phyloP scores from a whole-genome alignment of 2,113 vertebrate genomes.

The Phrynosoma blainvillii region DNA sequence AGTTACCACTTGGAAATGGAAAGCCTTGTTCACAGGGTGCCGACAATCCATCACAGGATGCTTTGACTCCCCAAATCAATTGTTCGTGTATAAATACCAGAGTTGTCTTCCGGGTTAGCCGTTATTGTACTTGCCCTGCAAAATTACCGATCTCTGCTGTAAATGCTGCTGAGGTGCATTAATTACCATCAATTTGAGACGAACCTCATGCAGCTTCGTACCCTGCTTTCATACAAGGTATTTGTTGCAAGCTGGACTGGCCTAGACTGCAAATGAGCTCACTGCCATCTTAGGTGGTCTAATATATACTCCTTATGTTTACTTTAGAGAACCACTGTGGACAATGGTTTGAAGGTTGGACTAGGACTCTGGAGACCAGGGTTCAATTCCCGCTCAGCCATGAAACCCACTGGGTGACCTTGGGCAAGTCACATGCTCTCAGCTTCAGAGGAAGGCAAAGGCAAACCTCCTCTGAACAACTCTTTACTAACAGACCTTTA shows the following conservation, averaged over 20 bases:
- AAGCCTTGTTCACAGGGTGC: slow-evolving; percentile 24
- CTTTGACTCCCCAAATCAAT: slow-evolving; percentile 57
- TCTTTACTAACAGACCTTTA: not conserved
- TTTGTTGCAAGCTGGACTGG: too few species aligned
- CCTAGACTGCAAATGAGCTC: too few species aligned
- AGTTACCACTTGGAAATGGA: slow-evolving; percentile 49
- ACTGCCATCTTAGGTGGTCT: not conserved
- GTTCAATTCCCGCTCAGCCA: too few species aligned
- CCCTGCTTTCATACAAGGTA: not conserved
- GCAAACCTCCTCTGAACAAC: too few species aligned
- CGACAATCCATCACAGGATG: slow-evolving; percentile 51
- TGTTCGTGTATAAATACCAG: slow-evolving; percentile 58
- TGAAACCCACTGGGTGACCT: too few species aligned
- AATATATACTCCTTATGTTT: not conserved
- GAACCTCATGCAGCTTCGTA: not conserved
- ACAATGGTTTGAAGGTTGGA: too few species aligned
- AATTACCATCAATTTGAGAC: slow-evolving; percentile 3
- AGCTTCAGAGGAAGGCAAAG: too few species aligned
- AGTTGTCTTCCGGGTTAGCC: slow-evolving; percentile 59
- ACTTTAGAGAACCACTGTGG: too few species aligned
- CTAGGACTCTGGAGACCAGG: too few species aligned
- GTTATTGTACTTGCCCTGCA: slow-evolving; percentile 28
- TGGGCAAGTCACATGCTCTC: too few species aligned
- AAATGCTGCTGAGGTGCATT: slow-evolving; percentile 48
- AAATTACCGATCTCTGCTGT: slow-evolving; percentile 31